Base-by-base conservation (phyloP, 2,888 invertebrate genomes). In the Harmothoe impar region DNA sequence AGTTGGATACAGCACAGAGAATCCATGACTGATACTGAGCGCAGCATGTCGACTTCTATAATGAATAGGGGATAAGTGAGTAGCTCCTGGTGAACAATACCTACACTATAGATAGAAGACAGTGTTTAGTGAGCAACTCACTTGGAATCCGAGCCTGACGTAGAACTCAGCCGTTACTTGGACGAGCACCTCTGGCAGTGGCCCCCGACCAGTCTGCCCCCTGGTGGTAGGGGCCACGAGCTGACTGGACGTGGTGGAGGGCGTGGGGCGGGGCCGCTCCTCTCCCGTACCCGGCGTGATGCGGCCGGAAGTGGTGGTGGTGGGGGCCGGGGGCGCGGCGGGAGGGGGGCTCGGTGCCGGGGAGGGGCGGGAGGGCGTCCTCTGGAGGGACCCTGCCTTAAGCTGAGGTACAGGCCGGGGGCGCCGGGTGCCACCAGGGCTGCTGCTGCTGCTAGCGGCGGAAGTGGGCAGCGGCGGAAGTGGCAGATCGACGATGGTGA, bases 381-480 rank as follows among this genome's bases (percentile, higher is more conserved):
- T 72, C 81, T 81, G 81, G 17, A 81, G 81, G 23, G 35, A 43
- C 81, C 81, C 81, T 12, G 81, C 81, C 81, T 81, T 81, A 33
- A 81, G 81, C 20, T 12, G 31, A 17, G 81, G 81, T 15, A 81
- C 43, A 23, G 81, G 81, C 1, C 81, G 43, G 0, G 81, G 35
- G 7, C 81, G 81, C 81, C 81, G 81, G 81, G 17, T 35, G 20
- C 33, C 81, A 81, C 15, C 43, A 0, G 29, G 5, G 3, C 17
- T 17, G 29, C 29, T 29, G 77, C 29, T 31, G 31, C 25, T 31
- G 77, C 17, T 77, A 25, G 29, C 25, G 31, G 77, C 25, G 77
- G 7, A 3, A 31, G 31, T 29, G 77, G 72, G 72, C 20, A 72
- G 72, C 25, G 72, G 72, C 72, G 72, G 72, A 72, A 72, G 72